Percentiles rank a stretch among this genome's conserved stretches.
Conservation (phyloP, 2,113 vertebrate genomes). For the Ceuthmochares aereus region DNA sequence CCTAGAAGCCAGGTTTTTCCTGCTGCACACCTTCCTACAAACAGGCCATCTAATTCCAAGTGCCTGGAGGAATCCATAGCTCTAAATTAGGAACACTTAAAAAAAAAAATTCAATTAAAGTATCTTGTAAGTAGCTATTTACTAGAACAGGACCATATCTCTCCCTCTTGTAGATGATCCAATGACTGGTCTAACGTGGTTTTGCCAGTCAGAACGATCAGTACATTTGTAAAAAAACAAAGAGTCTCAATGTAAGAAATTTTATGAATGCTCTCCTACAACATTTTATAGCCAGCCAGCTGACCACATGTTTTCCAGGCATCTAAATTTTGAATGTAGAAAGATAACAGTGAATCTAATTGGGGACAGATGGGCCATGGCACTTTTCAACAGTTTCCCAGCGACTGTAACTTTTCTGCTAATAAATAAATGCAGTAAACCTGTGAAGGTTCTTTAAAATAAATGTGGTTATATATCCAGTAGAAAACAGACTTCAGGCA, state of each 20-base stretch:
- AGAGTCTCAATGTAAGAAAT: background rate
- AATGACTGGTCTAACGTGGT: background rate
- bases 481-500: background rate
- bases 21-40: background rate
- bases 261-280: background rate
- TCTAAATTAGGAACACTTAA: background rate
- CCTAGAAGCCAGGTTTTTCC: background rate
- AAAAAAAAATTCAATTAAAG: too few species aligned
- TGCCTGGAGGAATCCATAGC: background rate
- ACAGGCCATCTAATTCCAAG: background rate
- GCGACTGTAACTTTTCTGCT: background rate
- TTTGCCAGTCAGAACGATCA: background rate
- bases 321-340: constrained; percentile 7
- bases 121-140: background rate
- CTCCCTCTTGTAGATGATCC: background rate
- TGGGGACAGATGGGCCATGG: background rate
- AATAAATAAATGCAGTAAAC: constrained; percentile 16
- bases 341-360: background rate
- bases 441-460: background rate
- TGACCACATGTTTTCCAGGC: background rate
- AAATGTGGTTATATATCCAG: background rate
- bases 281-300: background rate
- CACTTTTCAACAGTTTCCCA: background rate
- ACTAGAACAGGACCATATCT: background rate
- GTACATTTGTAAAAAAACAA: background rate